These are phyloP conservation scores for Bos javanicus DNA, from an alignment of 2,113 vertebrate species.

Conservation along the genomic window DNA sequence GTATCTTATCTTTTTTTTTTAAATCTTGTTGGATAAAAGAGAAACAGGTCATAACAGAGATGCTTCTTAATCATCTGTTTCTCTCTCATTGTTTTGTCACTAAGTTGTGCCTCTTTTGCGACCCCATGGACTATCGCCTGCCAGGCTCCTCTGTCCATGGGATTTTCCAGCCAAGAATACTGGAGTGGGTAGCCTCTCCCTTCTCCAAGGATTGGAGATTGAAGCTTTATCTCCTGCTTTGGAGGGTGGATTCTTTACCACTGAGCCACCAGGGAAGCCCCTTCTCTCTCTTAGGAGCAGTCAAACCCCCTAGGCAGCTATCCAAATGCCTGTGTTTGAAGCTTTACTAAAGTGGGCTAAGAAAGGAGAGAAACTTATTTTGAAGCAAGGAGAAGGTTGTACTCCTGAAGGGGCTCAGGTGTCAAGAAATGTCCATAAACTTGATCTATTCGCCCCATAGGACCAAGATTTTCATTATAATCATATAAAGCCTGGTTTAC, in stretches of 20 bases:
- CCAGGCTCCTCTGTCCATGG: not conserved
- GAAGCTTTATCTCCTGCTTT: not conserved
- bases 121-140: not conserved
- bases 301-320: not conserved
- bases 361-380: not conserved
- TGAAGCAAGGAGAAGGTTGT: not conserved
- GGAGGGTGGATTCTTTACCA: not conserved
- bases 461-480: not conserved
- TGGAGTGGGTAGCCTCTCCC: not conserved
- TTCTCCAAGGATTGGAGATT: not conserved
- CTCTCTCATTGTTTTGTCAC: not conserved
- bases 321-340: not conserved
- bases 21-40: not conserved
- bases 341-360: not conserved
- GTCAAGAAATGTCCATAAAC: not conserved
- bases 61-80: not conserved
- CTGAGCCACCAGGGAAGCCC: not conserved
- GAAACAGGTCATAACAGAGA: not conserved
- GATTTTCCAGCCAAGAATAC: not conserved
- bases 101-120: not conserved
- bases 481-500: not conserved
- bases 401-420: not conserved
- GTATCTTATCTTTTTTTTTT: not conserved
- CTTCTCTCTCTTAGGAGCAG: not conserved
- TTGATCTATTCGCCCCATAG: not conserved